Evolutionary conservation across 1,140 invertebrate genomes (phyloP).

Genomic region (Pissodes strobi): DNA sequence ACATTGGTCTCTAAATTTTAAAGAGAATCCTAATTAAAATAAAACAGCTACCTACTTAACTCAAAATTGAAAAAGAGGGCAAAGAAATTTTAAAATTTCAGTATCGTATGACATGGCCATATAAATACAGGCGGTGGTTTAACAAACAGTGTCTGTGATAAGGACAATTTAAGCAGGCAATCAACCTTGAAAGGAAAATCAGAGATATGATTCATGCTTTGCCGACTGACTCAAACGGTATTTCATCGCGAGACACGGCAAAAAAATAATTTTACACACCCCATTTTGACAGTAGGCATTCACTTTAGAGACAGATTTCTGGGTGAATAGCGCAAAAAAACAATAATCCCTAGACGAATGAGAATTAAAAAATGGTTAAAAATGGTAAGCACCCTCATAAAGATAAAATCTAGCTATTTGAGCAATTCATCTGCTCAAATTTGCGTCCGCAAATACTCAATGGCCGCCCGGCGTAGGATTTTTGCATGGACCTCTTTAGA

Average conservation of each 20-base stretch:
- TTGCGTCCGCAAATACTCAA: constrained; percentile 41
- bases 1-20: constrained; percentile 6
- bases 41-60: background rate
- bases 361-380: background rate
- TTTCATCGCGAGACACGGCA: constrained; percentile 3
- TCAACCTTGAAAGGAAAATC: constrained; percentile 22
- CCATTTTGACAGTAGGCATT: constrained; percentile 21
- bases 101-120: constrained; percentile 32
- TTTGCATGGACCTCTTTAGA: background rate
- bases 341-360: background rate
- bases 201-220: constrained; percentile 9
- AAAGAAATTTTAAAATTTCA: background rate
- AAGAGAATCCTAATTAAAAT: background rate
- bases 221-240: constrained; percentile 11
- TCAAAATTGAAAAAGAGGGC: background rate
- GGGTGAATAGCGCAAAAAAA: background rate
- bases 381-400: background rate
- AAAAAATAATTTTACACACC: constrained; percentile 24
- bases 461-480: constrained; percentile 35
- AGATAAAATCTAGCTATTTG: background rate
- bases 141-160: background rate
- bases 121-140: constrained; percentile 29
- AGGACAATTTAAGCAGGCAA: background rate
- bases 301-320: background rate
- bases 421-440: constrained; percentile 21